Evolutionary conservation across 2,888 invertebrate species (phyloP), one percentile per base, ranked within the genome.

Genomic region (Microctonus brassicae): DNA sequence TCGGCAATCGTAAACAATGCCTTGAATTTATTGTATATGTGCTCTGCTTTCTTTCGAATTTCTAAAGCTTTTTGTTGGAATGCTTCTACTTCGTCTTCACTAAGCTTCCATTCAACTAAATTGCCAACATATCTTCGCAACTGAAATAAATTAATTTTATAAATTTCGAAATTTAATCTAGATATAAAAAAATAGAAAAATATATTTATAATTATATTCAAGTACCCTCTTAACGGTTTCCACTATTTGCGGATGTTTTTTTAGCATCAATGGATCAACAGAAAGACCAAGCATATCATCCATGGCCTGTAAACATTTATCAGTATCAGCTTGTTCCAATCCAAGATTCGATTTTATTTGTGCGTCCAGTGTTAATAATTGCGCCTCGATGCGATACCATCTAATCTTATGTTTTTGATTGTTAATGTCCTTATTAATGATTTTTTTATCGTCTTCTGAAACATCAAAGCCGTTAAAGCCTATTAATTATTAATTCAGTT

Each of bases 121-220:
- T 95, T 95, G 7, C 96, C 96, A 42, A 95, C 92, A 86, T 96
- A 96, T 57, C 92, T 91, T 17, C 94, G 90, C 86, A 95, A 89
- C 88, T 89, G 71, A 61, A 83, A 62, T 47, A 52, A 70, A 70
- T 53, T 2, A 42, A 47, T 47, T 36, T 7, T 68, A 24, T 20
- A 26, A 67, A 39, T 33, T 52, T 11, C 24, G 7, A 34, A 36
- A 22, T 20, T 53, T 24, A 61, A 33, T 47, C 29, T 36, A n/a
- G n/a, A n/a, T n/a, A n/a, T n/a, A n/a, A n/a, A n/a, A n/a, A n/a
- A n/a, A n/a, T n/a, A n/a, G n/a, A n/a, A 24, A 5, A 10, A 33
- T 7, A 47, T 34, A 55, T 29, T 53, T 9, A 17, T 26, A 34
- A 34, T 57, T 39, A 60, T 24, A 9, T 57, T 58, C 3, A 7